These are phyloP conservation scores for Acanthaster planci DNA, from an alignment of 35 echinoderm and acorn worm genomes.

Conservation along the genomic window DNA sequence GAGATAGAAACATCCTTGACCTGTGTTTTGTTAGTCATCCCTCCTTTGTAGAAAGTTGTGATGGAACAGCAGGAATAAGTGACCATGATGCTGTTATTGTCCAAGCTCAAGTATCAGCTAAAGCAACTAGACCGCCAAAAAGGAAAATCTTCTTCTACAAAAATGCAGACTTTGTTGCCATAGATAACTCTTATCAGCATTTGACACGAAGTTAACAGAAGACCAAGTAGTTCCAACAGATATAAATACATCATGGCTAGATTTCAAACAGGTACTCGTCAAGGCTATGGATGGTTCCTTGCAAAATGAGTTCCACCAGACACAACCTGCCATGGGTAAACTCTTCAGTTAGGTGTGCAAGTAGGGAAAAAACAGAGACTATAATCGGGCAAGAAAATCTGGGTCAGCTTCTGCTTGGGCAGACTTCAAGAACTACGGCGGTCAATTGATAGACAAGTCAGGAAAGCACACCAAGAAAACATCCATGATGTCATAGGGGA, in stretches of 20 bases:
- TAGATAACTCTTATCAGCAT: not conserved
- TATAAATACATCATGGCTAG: not conserved
- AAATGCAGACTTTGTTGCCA: not conserved
- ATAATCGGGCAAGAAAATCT: not conserved
- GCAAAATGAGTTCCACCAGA: conserved; percentile 9
- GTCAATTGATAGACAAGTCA: not conserved
- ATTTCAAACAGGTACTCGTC: not conserved
- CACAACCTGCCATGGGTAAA: not conserved
- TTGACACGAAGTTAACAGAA: not conserved
- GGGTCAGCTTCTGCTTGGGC: not conserved
- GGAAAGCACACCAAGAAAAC: not conserved
- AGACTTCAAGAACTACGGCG: not conserved
- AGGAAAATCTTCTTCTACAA: not conserved
- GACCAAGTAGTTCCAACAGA: not conserved
- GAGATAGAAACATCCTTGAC: conserved; percentile 43
- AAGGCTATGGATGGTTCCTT: not conserved
- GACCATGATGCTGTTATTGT: conserved; percentile 37
- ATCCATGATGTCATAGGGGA: not conserved
- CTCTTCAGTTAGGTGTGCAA: not conserved
- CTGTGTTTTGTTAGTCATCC: conserved; percentile 46
- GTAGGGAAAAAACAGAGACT: not conserved
- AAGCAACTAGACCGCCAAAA: not conserved
- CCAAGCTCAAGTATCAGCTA: not conserved
- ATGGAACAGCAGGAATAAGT: conserved; percentile 40
- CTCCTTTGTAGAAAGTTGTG: conserved; percentile 10